Evolutionary conservation across 2,113 vertebrate genomes (phyloP), one percentile per base, ranked within the genome.

Genomic region (Silurus asotus): DNA sequence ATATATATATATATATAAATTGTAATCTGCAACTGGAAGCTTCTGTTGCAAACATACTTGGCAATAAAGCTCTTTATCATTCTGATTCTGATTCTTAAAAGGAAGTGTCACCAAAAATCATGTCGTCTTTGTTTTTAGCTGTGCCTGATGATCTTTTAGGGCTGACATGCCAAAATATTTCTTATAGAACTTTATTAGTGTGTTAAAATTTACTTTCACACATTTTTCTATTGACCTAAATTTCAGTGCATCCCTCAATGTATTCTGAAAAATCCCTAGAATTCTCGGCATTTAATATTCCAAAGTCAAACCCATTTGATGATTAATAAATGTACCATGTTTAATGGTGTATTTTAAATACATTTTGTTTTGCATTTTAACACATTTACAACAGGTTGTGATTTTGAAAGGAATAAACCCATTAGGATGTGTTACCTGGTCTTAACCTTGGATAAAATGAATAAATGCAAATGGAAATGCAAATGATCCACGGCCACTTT

Each of bases 391-490:
- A 61, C 56, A 80, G 56, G 19, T 80, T 48, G 56, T 45, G 28
- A 45, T 79, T 59, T 15, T 23, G 9, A 61, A 61, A 45, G 56
- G 61, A 61, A 80, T 61, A 5, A 61, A 28, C 77, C 56, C 28
- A 48, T 80, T 80, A 80, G 77, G 56, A 61, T 61, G 25, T 77
- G 76, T 80, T 48, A 80, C 17, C 56, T 13, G 77, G 17, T 28
- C 28, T 61, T 80, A 7, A 55, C 81, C 62, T 67, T 37, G 62
- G 49, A 69, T 65, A 9, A 82, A 64, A 65, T 51, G 11, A 25
- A 53, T 55, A 28, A 82, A 82, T 82, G 62, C 49, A 82, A 67
- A 82, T 65, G 49, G 23, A 25, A 67, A 82, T 82, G 62, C 81
- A 67, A 82, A 53, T 51, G 56, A 76, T 62, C 45, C 56, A 5